Conservation (phyloP, 2,113 vertebrate genomes). For the Neoarius graeffei region DNA sequence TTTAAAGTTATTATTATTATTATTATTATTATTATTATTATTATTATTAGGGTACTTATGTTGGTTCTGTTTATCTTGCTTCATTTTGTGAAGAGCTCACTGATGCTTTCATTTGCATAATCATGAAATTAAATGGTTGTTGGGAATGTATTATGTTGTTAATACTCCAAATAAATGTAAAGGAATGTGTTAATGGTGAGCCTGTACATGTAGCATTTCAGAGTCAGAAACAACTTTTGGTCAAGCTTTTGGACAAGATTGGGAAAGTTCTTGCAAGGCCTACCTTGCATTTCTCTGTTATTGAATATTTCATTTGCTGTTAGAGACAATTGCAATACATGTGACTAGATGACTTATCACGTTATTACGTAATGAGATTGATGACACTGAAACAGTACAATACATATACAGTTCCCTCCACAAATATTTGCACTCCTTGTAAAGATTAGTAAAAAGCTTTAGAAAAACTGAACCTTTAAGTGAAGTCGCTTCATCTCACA, state of each 20-base stretch:
- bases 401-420: too few relatives aligned
- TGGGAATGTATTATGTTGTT: conserved; percentile 36
- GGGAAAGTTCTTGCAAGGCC: not conserved
- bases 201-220: not conserved
- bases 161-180: conserved; percentile 60
- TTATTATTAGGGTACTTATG: not conserved
- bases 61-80: not conserved
- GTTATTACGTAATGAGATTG: too few relatives aligned
- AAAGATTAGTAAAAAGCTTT: too few relatives aligned
- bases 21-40: not conserved
- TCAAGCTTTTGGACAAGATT: not conserved
- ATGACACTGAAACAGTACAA: too few relatives aligned
- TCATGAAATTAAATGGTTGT: conserved; percentile 40
- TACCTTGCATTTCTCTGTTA: not conserved
- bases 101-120: conserved; percentile 46
- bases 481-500: too few relatives aligned
- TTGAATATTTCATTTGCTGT: not conserved
- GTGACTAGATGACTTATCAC: not conserved
- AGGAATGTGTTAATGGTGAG: conserved; percentile 46
- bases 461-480: too few relatives aligned
- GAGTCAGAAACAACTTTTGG: not conserved
- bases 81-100: not conserved
- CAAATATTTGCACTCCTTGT: too few relatives aligned
- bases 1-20: not conserved
- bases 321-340: not conserved